Base-by-base conservation (phyloP, 2,113 vertebrate genomes). In the Copsychus sechellarum region DNA sequence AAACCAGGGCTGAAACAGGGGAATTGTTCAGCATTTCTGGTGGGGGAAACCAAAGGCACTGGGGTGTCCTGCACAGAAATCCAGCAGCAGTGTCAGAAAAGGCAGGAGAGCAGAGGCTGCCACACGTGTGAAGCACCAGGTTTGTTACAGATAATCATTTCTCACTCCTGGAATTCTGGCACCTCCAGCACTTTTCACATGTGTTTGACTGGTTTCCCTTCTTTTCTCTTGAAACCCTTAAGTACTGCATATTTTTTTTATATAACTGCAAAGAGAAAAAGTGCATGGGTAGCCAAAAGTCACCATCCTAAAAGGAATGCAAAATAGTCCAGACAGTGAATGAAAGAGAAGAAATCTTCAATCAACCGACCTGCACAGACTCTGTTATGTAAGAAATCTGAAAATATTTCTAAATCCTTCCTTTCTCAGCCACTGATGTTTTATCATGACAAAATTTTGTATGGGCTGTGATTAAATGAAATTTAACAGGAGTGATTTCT, bases 321-420 rank as follows among this genome's bases (percentile, higher is more conserved):
- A 90, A 56, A 90, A 50, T 12, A 17, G 33, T 78, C 71, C 64
- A 92, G 47, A 51, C 2, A 5, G 53, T 25, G 64, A 38, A 34
- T 12, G 10, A 51, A 66, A 64, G 76, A 51, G 45, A 88, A 54
- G 56, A 38, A 40, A 28, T 25, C 31, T 64, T 60, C 74, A 76
- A 34, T 50, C 86, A 87, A 26, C 48, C 4, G 4, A 79, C 28
- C 51, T 61, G 86, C 20, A 72, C 31, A 60, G 60, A 14, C 22
- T 50, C 48, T 48, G 60, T 76, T 94, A 60, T 1, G 2, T 56
- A 72, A 85, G 67, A 64, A 90, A 69, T 20, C 33, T 86, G 67
- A 57, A 94, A 88, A 50, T n/a, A 66, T 54, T 66, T 82, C 66
- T 64, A n/a, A 89, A 81, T 57, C 73, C 65, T 87, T 85, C 70